These are phyloP conservation scores for Grallaria varia DNA, from an alignment of 2,113 vertebrate genomes.

Conservation along the genomic window DNA sequence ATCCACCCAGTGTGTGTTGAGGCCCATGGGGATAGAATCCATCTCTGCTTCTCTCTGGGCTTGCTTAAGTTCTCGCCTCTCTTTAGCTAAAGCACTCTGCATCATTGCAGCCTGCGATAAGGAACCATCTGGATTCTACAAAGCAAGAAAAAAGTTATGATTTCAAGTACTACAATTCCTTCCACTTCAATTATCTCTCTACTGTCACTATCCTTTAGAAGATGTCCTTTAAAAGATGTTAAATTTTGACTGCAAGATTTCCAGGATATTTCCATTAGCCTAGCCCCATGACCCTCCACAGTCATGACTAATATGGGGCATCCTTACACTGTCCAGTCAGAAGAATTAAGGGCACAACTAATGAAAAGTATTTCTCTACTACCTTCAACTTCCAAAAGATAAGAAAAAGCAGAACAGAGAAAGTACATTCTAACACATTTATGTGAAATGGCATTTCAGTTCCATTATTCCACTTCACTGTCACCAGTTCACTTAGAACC, in stretches of 20 bases:
- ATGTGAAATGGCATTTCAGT: neutral
- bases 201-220: neutral
- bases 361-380: neutral
- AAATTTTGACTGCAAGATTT: neutral
- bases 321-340: neutral
- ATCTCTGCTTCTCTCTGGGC: constrained; percentile 96
- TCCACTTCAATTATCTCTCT: neutral
- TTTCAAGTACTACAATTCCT: neutral
- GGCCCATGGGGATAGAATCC: constrained; percentile 98
- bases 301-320: neutral
- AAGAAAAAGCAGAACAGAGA: neutral
- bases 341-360: neutral
- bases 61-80: constrained; percentile 93
- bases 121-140: constrained; percentile 95
- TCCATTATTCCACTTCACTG: neutral
- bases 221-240: neutral
- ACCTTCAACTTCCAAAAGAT: neutral
- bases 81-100: constrained; percentile 97
- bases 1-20: constrained; percentile 99
- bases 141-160: neutral
- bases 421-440: neutral
- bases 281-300: neutral
- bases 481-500: neutral
- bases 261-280: neutral
- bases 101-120: constrained; percentile 99